A percentile compares a stretch with the other conserved stretches of the same genome.
These are phyloP conservation scores for Melanostoma scalare DNA, from an alignment of 2,888 invertebrate species.

Conservation along the genomic window DNA sequence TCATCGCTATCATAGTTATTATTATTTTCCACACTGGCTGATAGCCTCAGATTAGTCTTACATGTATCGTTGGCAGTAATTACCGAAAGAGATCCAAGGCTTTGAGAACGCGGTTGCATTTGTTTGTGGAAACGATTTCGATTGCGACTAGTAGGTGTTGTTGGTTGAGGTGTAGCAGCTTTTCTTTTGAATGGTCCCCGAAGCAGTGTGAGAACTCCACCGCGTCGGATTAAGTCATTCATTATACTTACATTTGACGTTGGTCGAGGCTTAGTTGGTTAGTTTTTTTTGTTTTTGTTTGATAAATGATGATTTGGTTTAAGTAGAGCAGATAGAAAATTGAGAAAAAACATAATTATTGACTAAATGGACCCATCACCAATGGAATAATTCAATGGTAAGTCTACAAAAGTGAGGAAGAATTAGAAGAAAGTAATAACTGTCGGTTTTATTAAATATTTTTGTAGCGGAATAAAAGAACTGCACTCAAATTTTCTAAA, in stretches of 20 bases:
- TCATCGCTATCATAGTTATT: conserved; percentile 75
- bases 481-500: too few species aligned
- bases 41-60: conserved; percentile 78
- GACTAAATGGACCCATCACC: conserved; percentile 62
- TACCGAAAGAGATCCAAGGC: conserved; percentile 82
- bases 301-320: conserved; percentile 29
- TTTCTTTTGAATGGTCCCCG: conserved; percentile 81
- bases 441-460: conserved; percentile 31
- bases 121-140: conserved; percentile 76
- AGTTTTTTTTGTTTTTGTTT: conserved; percentile 37
- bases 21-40: conserved; percentile 79
- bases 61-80: conserved; percentile 78
- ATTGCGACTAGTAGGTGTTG: conserved; percentile 77
- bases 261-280: conserved; percentile 71
- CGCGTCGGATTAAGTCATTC: conserved; percentile 80
- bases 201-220: conserved; percentile 80
- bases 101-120: conserved; percentile 80
- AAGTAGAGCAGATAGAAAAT: conserved; percentile 60
- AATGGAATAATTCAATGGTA: conserved; percentile 3
- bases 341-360: conserved; percentile 54
- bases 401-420: conserved; percentile 1
- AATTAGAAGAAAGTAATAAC: conserved; percentile 2
- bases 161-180: conserved; percentile 79
- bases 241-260: conserved; percentile 79
- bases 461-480: too few species aligned